Evolutionary conservation across 2,113 vertebrate genomes (phyloP).

Genomic region (Boulengeromyrus knoepffleri): DNA sequence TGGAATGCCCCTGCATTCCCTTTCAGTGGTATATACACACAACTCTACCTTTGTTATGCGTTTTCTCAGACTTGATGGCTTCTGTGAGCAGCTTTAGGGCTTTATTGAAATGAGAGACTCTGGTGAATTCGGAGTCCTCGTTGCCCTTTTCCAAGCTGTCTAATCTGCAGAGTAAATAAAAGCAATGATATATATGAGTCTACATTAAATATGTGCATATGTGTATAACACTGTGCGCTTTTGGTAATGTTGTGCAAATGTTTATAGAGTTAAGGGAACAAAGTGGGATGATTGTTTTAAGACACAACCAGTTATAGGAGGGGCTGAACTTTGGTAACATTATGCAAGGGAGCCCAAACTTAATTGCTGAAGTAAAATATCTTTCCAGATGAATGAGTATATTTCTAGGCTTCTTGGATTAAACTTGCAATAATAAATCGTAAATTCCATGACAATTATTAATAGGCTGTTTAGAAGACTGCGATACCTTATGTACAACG

Average conservation of each 20-base stretch:
- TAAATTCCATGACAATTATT: not conserved
- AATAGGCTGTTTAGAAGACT: not conserved
- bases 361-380: not conserved
- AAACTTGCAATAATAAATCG: not conserved
- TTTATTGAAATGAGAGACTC: conserved; percentile 66
- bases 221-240: not conserved
- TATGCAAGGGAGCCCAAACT: not conserved
- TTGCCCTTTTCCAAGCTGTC: conserved; percentile 65
- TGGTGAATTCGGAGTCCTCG: conserved; percentile 57
- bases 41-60: conserved; percentile 59
- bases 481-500: conserved; percentile 70
- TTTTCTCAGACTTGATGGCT: conserved; percentile 61
- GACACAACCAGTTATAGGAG: not conserved
- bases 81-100: conserved; percentile 65
- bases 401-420: not conserved
- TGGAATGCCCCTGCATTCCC: not conserved
- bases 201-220: no score
- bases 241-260: not conserved
- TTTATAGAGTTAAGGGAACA: not conserved
- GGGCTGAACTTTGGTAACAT: not conserved
- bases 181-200: not conserved
- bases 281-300: not conserved
- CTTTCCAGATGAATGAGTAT: not conserved
- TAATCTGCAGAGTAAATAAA: conserved; percentile 49
- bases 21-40: not conserved